Evolutionary conservation across 1,140 invertebrate genomes (phyloP).

Genomic region (Drosophila parabipectinata): DNA sequence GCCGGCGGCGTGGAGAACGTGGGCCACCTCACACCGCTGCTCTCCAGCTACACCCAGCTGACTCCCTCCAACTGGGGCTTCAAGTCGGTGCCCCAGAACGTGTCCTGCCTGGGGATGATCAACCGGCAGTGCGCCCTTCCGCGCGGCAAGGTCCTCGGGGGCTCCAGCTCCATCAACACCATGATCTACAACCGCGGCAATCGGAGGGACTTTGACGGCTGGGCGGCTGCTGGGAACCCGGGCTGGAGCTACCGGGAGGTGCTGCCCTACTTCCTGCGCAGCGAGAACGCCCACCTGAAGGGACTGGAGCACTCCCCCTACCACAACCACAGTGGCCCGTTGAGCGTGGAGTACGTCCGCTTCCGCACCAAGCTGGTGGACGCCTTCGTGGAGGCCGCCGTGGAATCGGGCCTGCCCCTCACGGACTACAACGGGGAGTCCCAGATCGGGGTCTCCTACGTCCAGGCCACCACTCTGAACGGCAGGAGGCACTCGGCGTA

Average conservation of each 20-base stretch:
- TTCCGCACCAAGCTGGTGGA: conserved; percentile 85
- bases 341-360: conserved; percentile 85
- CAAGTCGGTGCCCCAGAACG: conserved; percentile 87
- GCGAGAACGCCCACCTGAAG: conserved; percentile 86
- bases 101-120: conserved; percentile 86
- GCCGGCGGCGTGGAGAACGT: conserved; percentile 88
- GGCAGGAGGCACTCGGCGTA: conserved; percentile 85
- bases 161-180: conserved; percentile 91
- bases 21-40: conserved; percentile 67
- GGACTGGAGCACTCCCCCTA: conserved; percentile 85
- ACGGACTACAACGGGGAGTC: conserved; percentile 88
- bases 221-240: conserved; percentile 88
- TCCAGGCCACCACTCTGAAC: conserved; percentile 87
- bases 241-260: conserved; percentile 91
- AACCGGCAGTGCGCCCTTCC: conserved; percentile 86
- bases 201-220: conserved; percentile 90
- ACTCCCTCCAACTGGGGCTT: conserved; percentile 89
- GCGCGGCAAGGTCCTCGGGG: conserved; percentile 88
- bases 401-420: conserved; percentile 86
- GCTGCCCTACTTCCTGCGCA: conserved; percentile 88
- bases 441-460: conserved; percentile 87
- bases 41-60: conserved; percentile 85
- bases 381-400: conserved; percentile 87
- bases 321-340: conserved; percentile 86
- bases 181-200: conserved; percentile 95